These are phyloP conservation scores for Latrodectus hesperus DNA, from an alignment of 2,888 invertebrate genomes.

Conservation along the genomic window DNA sequence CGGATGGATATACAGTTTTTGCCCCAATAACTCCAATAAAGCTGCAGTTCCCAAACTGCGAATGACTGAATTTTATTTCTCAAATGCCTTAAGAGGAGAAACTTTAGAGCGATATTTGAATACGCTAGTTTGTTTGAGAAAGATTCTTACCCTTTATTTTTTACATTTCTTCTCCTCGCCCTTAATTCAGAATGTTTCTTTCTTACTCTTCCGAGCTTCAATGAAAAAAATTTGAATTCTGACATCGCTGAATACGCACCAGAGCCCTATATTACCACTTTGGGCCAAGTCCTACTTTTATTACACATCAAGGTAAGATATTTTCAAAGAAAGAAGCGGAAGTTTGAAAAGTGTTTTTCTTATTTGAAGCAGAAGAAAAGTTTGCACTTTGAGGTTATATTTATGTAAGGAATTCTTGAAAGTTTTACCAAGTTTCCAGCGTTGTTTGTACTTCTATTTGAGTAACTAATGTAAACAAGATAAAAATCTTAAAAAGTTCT, in stretches of 20 bases:
- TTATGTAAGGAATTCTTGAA: no score
- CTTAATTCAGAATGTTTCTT: conserved; percentile 35
- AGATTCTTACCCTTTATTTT: conserved; percentile 2
- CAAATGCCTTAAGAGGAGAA: conserved; percentile 7
- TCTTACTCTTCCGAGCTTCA: conserved; percentile 30
- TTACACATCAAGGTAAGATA: neutral
- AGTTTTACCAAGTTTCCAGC: no score
- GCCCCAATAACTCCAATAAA: conserved; percentile 49
- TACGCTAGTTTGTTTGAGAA: neutral
- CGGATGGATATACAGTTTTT: neutral
- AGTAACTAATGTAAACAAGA: no score
- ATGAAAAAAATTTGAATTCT: conserved; percentile 44
- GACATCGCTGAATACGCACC: neutral
- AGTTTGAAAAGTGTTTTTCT: no score
- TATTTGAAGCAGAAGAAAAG: no score
- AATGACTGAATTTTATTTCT: conserved; percentile 27
- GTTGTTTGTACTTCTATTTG: no score
- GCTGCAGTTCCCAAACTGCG: conserved; percentile 21
- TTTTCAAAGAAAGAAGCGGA: no score
- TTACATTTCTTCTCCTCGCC: conserved; percentile 7
- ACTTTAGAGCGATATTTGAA: neutral
- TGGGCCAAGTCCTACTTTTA: conserved; percentile 10
- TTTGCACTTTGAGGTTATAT: no score
- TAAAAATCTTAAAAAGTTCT: no score
- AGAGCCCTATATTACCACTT: conserved; percentile 20